Evolutionary conservation across 2,888 invertebrate species (phyloP).

Genomic region (Malachius bipustulatus): DNA sequence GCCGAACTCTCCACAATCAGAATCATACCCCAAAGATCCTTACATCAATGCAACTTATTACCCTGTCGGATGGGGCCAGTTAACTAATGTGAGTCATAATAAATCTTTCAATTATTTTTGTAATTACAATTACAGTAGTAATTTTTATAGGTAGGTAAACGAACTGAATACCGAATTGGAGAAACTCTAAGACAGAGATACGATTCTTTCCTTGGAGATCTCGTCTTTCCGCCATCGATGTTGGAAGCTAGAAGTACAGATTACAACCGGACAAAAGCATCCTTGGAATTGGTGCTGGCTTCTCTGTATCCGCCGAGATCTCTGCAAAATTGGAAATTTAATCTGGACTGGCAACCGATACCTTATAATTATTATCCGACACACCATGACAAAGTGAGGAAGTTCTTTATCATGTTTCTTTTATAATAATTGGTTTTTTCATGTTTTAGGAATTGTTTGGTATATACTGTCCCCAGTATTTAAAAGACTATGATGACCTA

Average conservation of each 20-base stretch:
- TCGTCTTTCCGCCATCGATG: not conserved
- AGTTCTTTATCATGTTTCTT: no score
- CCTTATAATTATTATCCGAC: not conserved
- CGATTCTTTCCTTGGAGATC: not conserved
- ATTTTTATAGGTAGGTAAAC: slow-evolving; percentile 1
- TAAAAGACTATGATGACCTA: no score
- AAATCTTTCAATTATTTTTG: no score
- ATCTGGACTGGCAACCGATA: not conserved
- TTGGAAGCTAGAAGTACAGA: not conserved
- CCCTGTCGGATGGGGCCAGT: not conserved
- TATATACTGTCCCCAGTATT: no score
- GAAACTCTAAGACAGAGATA: not conserved
- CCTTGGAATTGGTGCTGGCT: not conserved
- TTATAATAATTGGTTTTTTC: no score
- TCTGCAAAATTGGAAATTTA: not conserved
- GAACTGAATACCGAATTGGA: not conserved
- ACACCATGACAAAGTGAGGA: not conserved
- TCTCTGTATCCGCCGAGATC: not conserved
- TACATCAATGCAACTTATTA: not conserved
- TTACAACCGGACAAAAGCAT: not conserved
- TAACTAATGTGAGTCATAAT: slow-evolving; percentile 1
- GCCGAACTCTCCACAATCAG: not conserved
- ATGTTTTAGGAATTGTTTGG: no score
- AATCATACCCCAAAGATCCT: not conserved
- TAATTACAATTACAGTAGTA: no score